phyloP scores from a whole-genome alignment of 1,140 invertebrate genomes.

The Holotrichia oblita region DNA sequence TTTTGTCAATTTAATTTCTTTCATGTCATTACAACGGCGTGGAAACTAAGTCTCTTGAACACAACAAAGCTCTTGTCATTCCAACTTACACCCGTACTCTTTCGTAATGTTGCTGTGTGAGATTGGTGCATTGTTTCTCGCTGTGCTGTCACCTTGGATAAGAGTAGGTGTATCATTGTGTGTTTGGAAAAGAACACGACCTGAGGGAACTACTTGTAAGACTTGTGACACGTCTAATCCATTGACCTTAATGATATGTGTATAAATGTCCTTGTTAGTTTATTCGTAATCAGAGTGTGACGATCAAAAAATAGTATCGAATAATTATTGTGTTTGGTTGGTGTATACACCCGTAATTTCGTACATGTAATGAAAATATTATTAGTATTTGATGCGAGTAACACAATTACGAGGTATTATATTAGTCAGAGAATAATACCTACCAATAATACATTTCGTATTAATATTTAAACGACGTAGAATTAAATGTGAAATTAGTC shows the following conservation, averaged over 20 bases:
- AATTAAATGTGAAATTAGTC: no score
- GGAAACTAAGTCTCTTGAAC: not conserved
- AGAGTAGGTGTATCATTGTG: not conserved
- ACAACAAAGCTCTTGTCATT: slow-evolving; percentile 2
- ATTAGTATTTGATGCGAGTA: no score
- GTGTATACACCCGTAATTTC: no score
- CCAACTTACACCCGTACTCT: not conserved
- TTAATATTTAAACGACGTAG: no score
- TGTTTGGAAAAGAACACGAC: not conserved
- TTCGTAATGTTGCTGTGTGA: not conserved
- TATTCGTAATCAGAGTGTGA: slow-evolving; percentile 2
- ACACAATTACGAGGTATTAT: no score
- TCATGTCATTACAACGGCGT: not conserved
- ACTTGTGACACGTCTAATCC: not conserved
- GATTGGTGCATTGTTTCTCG: not conserved
- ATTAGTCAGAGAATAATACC: no score
- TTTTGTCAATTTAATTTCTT: not conserved
- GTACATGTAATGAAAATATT: no score
- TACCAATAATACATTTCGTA: no score
- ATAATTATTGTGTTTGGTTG: no score
- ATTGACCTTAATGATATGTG: slow-evolving; percentile 3
- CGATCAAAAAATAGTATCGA: not conserved
- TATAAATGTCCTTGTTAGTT: not conserved
- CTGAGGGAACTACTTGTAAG: not conserved
- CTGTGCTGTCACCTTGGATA: not conserved